Conservation (phyloP, 2,888 invertebrate genomes). For the Mythimna impura region DNA sequence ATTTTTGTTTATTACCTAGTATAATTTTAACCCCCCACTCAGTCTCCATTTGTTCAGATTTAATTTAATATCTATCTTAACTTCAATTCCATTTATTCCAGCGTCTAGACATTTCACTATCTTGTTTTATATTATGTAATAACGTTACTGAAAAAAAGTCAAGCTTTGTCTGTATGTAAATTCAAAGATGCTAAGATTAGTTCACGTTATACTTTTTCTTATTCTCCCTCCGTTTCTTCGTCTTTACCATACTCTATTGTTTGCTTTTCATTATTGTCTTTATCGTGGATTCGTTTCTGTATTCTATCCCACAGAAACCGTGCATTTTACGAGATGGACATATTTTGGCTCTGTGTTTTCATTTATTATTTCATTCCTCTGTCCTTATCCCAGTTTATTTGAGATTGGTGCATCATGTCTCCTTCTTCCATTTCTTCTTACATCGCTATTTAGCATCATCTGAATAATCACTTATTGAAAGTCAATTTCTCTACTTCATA, state of each 20-base stretch:
- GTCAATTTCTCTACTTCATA: not conserved
- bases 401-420: no score
- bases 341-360: no score
- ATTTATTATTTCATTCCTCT: no score
- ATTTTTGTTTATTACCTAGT: slow-evolving; percentile 30
- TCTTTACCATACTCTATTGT: not conserved
- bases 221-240: not conserved
- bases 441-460: no score
- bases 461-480: no score
- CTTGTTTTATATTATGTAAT: slow-evolving; percentile 17
- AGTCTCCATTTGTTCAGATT: slow-evolving; percentile 24
- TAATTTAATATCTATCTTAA: slow-evolving; percentile 26
- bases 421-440: no score
- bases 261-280: not conserved
- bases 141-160: slow-evolving; percentile 23
- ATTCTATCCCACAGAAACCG: not conserved
- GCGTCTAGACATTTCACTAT: slow-evolving; percentile 45
- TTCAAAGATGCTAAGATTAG: slow-evolving; percentile 9
- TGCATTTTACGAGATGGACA: no score
- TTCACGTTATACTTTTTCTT: not conserved
- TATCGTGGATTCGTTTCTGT: not conserved
- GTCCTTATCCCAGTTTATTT: no score
- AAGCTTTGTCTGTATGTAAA: slow-evolving; percentile 25
- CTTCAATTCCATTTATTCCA: slow-evolving; percentile 25
- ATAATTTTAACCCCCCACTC: not conserved